Evolutionary conservation across 2,888 invertebrate species (phyloP).

Genomic region (Cremastinae sp.): DNA sequence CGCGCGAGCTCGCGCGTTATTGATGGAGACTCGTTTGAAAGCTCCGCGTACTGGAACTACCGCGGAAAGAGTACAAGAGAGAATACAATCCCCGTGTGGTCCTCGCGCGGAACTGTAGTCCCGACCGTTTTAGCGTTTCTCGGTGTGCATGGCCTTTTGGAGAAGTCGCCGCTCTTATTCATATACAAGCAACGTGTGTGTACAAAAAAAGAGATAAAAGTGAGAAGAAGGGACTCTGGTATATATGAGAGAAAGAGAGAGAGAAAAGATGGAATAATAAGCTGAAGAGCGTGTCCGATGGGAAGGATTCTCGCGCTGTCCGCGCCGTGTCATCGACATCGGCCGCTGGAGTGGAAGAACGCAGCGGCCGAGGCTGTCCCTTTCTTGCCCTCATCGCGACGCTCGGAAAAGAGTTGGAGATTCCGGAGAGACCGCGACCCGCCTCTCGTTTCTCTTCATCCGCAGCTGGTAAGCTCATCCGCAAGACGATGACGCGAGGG

Average conservation of each 20-base stretch:
- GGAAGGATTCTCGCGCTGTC: slow-evolving; percentile 17
- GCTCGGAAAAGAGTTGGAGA: slow-evolving; percentile 55
- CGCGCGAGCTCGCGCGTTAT: slow-evolving; percentile 80
- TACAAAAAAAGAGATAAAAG: slow-evolving; percentile 1
- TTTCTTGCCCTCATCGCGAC: slow-evolving; percentile 48
- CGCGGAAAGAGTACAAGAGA: slow-evolving; percentile 45
- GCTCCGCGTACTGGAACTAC: slow-evolving; percentile 61
- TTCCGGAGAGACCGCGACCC: slow-evolving; percentile 66
- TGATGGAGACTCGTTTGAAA: slow-evolving; percentile 80
- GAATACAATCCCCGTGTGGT: slow-evolving; percentile 57
- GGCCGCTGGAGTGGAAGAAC: slow-evolving; percentile 1
- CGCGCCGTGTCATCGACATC: slow-evolving; percentile 50
- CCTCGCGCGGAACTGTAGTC: slow-evolving; percentile 64
- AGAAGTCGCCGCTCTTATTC: slow-evolving; percentile 39
- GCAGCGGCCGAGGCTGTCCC: slow-evolving; percentile 16
- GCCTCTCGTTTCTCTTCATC: slow-evolving; percentile 80
- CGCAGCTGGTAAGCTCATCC: slow-evolving; percentile 72
- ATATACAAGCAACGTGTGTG: no score
- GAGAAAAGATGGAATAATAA: slow-evolving; percentile 36
- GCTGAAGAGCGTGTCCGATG: slow-evolving; percentile 32
- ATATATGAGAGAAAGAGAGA: slow-evolving; percentile 4
- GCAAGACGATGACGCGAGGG: slow-evolving; percentile 65
- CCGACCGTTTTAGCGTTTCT: slow-evolving; percentile 34
- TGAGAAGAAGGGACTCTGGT: no score
- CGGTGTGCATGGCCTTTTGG: slow-evolving; percentile 48